Base-by-base conservation (phyloP, 2,113 vertebrate species). In the Psittacara wagleri region DNA sequence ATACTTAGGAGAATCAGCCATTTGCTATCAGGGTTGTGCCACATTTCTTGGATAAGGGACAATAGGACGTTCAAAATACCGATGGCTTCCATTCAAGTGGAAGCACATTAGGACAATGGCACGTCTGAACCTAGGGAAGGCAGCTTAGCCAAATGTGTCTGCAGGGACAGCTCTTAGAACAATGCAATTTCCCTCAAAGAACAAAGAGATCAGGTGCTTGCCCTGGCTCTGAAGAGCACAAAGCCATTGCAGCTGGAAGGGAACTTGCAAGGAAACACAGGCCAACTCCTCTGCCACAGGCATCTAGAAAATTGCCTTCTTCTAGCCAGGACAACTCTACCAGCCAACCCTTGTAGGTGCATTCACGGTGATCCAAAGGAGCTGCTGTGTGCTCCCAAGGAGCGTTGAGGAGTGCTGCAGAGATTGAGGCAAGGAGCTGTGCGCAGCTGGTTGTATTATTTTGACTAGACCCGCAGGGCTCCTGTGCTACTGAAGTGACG, bases 101-200 rank as follows among this genome's bases (percentile, higher is more conserved):
- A 88, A 94, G 49, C 75, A 69, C 62, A 43, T 82, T n/a, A 66
- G 70, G 93, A 88, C 94, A 93, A 90, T 77, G 90, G 77, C 39
- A 91, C 0, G 19, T 29, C 82, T 77, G 70, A 79, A 88, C 89
- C 67, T 69, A 54, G 72, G 88, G 72, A 93, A 95, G 84, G 52
- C 90, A 93, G 31, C 70, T 91, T 74, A 89, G 96, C 94, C 94
- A 97, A 96, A 95, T 62, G 62, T 2, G 44, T 80, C 95, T 96
- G 82, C 63, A 83, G 93, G 94, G 94, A 96, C 78, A 74, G 82
- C 54, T 87, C 75, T 74, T 35, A 31, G 78, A 96, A 97, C 94
- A 97, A 91, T 74, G 87, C 23, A n/a, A 59, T 85, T 97, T 97
- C 94, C 95, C 87, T 69, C 63, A 28, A 74, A 96, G 93, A 94